Percentiles rank a stretch among this genome's conserved stretches.
phyloP scores from a whole-genome alignment of 92 coral and sea anemone genomes.

The Phenganax marumi region DNA sequence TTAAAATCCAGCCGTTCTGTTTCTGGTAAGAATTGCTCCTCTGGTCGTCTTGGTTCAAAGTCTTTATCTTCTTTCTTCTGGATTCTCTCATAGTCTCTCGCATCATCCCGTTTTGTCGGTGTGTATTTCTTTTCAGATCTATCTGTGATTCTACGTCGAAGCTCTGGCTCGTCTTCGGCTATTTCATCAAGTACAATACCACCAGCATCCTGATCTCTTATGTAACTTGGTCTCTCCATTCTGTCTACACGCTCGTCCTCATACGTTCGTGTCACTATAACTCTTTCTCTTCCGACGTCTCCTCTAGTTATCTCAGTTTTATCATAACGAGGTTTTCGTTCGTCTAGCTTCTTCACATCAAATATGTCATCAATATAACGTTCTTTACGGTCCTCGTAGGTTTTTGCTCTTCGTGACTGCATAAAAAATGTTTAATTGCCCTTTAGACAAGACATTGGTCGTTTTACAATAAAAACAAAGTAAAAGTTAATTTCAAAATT shows the following conservation, averaged over 20 bases:
- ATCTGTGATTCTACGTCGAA: constrained; percentile 1
- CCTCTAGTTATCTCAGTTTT: not conserved
- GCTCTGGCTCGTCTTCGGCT: constrained; percentile 4
- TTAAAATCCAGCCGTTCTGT: not conserved
- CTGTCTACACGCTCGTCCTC: not conserved
- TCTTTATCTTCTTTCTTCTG: not conserved
- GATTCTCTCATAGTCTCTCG: not conserved
- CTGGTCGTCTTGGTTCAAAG: not conserved
- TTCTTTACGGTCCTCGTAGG: not conserved
- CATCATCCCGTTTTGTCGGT: not conserved
- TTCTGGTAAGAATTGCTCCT: constrained; percentile 9
- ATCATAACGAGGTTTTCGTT: constrained; percentile 9
- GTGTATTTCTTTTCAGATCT: not conserved
- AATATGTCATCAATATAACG: not conserved
- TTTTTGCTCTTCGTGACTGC: constrained; percentile 16
- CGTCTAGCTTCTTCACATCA: not conserved
- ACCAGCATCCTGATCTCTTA: constrained; percentile 7
- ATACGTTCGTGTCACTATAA: constrained; percentile 2
- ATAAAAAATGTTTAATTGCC: not conserved
- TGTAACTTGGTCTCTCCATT: not conserved
- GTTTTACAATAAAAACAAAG: no score
- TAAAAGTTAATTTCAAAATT: no score
- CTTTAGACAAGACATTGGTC: no score
- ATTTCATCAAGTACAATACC: not conserved
- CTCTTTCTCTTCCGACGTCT: not conserved